Percentiles rank a stretch among this genome's conserved stretches.
Evolutionary conservation across 2,113 vertebrate genomes (phyloP).

Genomic region (Zosterops japonicus): DNA sequence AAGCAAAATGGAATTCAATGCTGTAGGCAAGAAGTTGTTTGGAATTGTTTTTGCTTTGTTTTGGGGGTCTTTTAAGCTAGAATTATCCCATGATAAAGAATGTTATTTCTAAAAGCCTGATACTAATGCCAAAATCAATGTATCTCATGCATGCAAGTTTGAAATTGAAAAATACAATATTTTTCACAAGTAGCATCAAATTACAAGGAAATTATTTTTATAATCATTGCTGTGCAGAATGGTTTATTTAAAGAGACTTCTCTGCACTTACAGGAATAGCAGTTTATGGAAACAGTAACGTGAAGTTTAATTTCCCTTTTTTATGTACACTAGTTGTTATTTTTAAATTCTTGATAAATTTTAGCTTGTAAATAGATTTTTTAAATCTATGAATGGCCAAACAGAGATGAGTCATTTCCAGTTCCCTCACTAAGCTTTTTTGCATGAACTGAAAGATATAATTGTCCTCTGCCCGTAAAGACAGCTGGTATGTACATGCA

Average conservation of each 20-base stretch:
- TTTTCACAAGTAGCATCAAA: neutral
- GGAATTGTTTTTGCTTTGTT: neutral
- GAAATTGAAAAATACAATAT: neutral
- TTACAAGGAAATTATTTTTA: neutral
- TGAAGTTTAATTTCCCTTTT: neutral
- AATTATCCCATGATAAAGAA: neutral
- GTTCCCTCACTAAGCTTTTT: neutral
- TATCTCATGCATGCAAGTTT: neutral
- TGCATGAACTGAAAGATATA: slow-evolving; percentile 25
- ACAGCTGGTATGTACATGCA: slow-evolving; percentile 36
- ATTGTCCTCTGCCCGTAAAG: slow-evolving; percentile 50
- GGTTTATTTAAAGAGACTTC: neutral
- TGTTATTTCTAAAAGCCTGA: neutral
- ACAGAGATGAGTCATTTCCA: neutral
- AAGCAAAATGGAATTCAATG: slow-evolving; percentile 2
- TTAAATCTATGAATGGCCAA: neutral
- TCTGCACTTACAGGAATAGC: neutral
- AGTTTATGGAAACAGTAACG: neutral
- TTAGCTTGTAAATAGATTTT: neutral
- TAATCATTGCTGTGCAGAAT: neutral
- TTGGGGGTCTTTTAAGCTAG: neutral
- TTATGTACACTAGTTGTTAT: neutral
- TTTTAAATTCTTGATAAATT: neutral
- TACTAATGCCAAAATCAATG: neutral
- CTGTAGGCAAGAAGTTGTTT: neutral